Conservation (phyloP, 2,888 invertebrate genomes). For the Autographa pulchrina region DNA sequence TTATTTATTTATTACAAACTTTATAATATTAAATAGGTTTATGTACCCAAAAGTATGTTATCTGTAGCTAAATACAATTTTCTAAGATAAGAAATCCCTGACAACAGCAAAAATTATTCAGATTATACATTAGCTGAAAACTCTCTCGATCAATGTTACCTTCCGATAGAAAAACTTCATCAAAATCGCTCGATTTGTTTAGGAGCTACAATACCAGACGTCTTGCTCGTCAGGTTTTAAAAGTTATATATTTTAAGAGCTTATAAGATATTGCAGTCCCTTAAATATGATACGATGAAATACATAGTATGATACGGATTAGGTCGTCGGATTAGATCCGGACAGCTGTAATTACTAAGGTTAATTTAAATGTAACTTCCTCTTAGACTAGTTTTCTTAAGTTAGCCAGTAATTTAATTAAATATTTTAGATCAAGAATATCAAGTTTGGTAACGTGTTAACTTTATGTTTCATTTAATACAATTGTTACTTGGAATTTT, state of each 20-base stretch:
- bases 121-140: no score
- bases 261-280: no score
- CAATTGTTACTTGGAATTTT: neutral
- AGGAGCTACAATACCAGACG: neutral
- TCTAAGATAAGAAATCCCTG: no score
- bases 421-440: neutral
- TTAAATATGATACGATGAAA: neutral
- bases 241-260: no score
- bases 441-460: neutral
- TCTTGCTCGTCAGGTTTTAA: no score
- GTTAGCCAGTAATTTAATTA: neutral
- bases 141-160: no score
- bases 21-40: no score
- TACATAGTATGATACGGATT: neutral
- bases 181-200: neutral
- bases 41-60: no score
- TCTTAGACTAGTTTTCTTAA: neutral
- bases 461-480: neutral
- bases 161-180: no score
- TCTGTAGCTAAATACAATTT: no score
- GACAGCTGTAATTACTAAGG: neutral
- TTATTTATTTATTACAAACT: neutral
- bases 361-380: neutral
- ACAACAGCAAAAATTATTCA: no score
- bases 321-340: neutral